Conservation (phyloP, 2,113 vertebrate species). For the Perccottus glenii region DNA sequence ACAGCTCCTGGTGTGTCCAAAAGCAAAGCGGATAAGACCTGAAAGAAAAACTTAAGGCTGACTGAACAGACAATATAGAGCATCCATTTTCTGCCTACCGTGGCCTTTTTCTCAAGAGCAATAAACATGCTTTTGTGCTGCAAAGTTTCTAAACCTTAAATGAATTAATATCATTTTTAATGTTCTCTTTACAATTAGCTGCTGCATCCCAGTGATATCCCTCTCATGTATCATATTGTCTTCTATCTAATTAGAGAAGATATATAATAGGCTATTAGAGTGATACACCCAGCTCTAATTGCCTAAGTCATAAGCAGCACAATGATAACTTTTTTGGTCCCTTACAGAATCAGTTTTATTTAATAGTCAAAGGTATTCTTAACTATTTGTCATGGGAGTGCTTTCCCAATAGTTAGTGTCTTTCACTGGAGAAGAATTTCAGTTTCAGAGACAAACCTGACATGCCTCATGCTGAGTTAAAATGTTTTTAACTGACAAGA, state of each 20-base stretch:
- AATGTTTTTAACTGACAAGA: neutral
- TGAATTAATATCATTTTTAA: slow-evolving; percentile 35
- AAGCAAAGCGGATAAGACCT: slow-evolving; percentile 19
- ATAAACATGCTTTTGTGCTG: slow-evolving; percentile 3
- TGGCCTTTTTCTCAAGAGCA: neutral
- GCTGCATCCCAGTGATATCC: slow-evolving; percentile 10
- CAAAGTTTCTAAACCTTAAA: slow-evolving; percentile 10
- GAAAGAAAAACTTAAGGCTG: slow-evolving; percentile 9
- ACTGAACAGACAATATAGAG: neutral
- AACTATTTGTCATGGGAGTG: no score
- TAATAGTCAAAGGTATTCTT: no score
- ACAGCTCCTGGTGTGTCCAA: slow-evolving; percentile 27
- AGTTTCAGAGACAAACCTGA: neutral
- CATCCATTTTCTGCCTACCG: neutral
- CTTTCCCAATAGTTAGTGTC: no score
- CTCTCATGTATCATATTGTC: slow-evolving; percentile 41
- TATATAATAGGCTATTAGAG: slow-evolving; percentile 40
- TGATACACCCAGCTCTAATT: slow-evolving; percentile 29
- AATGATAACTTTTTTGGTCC: neutral
- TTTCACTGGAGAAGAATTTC: no score
- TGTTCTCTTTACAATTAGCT: slow-evolving; percentile 31
- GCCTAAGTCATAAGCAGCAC: slow-evolving; percentile 40
- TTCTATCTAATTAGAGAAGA: slow-evolving; percentile 53
- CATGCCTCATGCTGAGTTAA: neutral
- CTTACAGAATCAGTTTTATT: neutral